Base-by-base conservation (phyloP, 2,888 invertebrate genomes). In the Silvanus unidentatus region DNA sequence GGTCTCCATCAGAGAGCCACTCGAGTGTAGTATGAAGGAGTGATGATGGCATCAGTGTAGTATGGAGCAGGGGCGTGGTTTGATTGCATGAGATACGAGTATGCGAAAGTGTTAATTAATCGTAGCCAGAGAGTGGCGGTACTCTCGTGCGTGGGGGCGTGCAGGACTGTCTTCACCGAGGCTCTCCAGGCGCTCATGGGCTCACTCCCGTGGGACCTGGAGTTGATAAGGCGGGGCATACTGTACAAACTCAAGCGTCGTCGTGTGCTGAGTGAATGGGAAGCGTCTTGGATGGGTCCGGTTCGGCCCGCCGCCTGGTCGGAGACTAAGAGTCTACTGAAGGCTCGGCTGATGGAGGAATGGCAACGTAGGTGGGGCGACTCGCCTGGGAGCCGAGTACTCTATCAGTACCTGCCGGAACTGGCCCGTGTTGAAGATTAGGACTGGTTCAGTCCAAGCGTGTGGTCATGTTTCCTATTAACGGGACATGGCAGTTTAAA, bases 121-220 rank as follows among this genome's bases (percentile, higher is more conserved):
- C n/a, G 40, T 8, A 30, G 39, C 30, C 13, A 37, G 32, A 32
- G 45, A 4, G 29, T 30, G 9, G 38, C 16, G 1, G 14, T 28
- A 28, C 12, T n/a, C 12, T 11, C 2, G 2, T 42, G 42, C 27
- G 1, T 46, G 35, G n/a, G 42, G 9, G 42, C 39, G 5, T 46
- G 46, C 22, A 10, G 46, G 2, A 46, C 46, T 1, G 46, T 46
- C 2, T 39, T 39, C 5, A 46, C 46, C 5, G 39, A 30, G 6
- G 43, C 46, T 16, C 42, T 46, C 39, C 22, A 34, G 9, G 39
- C 42, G 1, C 14, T 46, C 11, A 39, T 46, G 42, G 39, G 46
- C 1, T 13, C 12, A 12, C 10, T 43, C 2, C 39, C 46, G n/a
- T 46, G 42, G 42, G 32, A 32, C 12, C n/a, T 32, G 32, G 32